These are phyloP conservation scores for Drosophila obscura DNA, from an alignment of 1,140 invertebrate genomes.

Conservation along the genomic window DNA sequence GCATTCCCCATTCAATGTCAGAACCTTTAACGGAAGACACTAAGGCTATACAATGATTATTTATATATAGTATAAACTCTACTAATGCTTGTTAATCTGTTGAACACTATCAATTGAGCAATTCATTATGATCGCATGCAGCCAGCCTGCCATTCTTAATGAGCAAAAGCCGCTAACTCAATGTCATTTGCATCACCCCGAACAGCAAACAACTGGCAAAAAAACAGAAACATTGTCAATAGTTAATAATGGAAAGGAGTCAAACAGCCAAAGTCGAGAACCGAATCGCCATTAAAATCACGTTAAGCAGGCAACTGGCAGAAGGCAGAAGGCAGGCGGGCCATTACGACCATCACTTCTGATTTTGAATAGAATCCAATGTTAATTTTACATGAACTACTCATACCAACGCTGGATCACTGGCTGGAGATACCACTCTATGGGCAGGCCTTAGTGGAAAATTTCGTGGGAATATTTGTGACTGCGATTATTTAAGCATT, in stretches of 20 bases:
- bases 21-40: neutral
- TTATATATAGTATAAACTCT: constrained; percentile 3
- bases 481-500: constrained; percentile 75
- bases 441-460: constrained; percentile 23
- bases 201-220: neutral
- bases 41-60: neutral
- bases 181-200: constrained; percentile 51
- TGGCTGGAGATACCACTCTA: constrained; percentile 39
- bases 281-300: constrained; percentile 69
- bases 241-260: constrained; percentile 29
- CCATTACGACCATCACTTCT: constrained; percentile 70
- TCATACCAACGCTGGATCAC: constrained; percentile 34
- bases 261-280: constrained; percentile 49
- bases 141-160: constrained; percentile 32
- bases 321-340: constrained; percentile 44
- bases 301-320: constrained; percentile 70
- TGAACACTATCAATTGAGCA: constrained; percentile 52
- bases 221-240: constrained; percentile 28
- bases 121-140: constrained; percentile 60
- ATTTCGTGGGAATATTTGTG: constrained; percentile 73
- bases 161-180: constrained; percentile 50
- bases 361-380: constrained; percentile 74
- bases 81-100: constrained; percentile 4
- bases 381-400: constrained; percentile 65
- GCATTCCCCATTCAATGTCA: neutral